Evolutionary conservation across 2,888 invertebrate species (phyloP), one percentile per base, ranked within the genome.

Genomic region (Andrena hattorfiana): DNA sequence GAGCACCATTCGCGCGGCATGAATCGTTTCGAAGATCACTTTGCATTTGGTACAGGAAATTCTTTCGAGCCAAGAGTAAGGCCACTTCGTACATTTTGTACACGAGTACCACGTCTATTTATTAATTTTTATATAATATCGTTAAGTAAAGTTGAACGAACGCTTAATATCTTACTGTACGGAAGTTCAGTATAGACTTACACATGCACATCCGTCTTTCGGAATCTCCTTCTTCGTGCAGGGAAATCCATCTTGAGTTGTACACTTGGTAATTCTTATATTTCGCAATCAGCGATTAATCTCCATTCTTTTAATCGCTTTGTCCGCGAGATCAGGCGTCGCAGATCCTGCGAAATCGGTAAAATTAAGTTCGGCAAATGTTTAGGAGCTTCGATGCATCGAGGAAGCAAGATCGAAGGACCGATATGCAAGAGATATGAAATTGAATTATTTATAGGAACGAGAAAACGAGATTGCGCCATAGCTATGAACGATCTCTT

Each of bases 81-180:
- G 64, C 51, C 69, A 70, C 10, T 35, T 64, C 56, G 69, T 69
- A 69, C 30, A n/a, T 48, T 68, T 59, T 76, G 30, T 75, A 62
- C 23, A 48, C 48, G 64, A 23, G 56, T 63, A 32, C 56, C 71
- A 66, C 67, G 54, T 56, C 20, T 81, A 81, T 81, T 81, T 81
- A 81, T 81, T 72, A n/a, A 73, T 68, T 79, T 81, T 78, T 81
- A 72, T 62, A 71, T 78, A 42, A 42, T 35, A 63, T 35, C 23
- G 32, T 54, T 78, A 78, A 81, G 49, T 60, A 68, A 62, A 35
- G 20, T 54, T 60, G 59, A 68, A 68, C 28, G 35, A 35, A 63
- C 67, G 67, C 79, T 72, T 64, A 79, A 67, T 68, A 73, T 54
- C 62, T 63, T 72, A 78, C 23, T 67, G 66, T 78, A 78, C 62